Evolutionary conservation across 2,797 vertebrate genomes (phyloP), one percentile per base, ranked within the genome.

Genomic region (Megaceryle alcyon): DNA sequence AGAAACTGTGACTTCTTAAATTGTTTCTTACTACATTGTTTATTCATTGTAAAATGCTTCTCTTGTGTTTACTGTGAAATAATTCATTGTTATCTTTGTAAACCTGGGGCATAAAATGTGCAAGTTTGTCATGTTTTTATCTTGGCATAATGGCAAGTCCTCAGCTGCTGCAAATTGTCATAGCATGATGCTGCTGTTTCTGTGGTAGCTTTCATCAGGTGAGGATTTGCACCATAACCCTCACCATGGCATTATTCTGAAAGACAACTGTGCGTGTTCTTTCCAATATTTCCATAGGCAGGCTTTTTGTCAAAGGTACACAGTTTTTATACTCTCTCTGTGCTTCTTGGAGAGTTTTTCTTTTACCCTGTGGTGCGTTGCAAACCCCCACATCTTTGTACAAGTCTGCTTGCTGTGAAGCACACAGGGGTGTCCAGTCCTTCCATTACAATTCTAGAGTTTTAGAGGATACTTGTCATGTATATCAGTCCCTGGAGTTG

Each of bases 51-150:
- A 94, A 97, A 97, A 41, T 54, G 14, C 60, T 89, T 64, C 82
- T 92, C 61, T 92, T 41, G n/a, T 97, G 94, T 98, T 98, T 97
- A 94, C 94, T 93, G 72, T 78, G 92, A 98, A 98, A 97, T 97
- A 97, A 97, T 97, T 96, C 86, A 80, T 86, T 89, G 86, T 94
- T 97, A 93, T 53, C 82, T 92, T 93, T 93, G 79, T 72, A 88
- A 93, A 95, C 81, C 60, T 77, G 72, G 87, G 69, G 75, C 61
- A 65, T 85, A 78, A 95, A 95, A 78, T 88, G 86, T 94, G 75
- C 79, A 53, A 79, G 59, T 63, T 53, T 80, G 2, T 88, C 39
- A 61, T 89, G 59, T 87, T 91, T 59, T 94, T 82, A 41, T 91
- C 91, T 33, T 79, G 46, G 77, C 60, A 22, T 78, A 69, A 35